Evolutionary conservation across 1,140 invertebrate genomes (phyloP).

Genomic region (Drosophila repleta): DNA sequence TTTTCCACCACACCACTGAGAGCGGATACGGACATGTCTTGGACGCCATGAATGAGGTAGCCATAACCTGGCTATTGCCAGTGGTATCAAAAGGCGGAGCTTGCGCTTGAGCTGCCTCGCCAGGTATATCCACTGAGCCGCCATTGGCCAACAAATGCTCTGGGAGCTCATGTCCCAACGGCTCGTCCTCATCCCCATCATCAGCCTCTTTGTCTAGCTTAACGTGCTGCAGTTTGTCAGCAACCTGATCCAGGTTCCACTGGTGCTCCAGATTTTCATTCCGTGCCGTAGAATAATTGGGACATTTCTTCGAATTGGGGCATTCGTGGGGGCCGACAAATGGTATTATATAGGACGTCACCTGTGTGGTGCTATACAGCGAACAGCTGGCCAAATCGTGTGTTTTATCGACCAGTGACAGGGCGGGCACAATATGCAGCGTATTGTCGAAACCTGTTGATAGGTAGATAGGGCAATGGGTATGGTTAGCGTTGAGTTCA

Average conservation of each 20-base stretch:
- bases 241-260: conserved; percentile 33
- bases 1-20: conserved; percentile 90
- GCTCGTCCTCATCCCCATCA: conserved; percentile 38
- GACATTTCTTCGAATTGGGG: conserved; percentile 81
- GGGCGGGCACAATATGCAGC: conserved; percentile 80
- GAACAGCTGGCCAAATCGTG: conserved; percentile 54
- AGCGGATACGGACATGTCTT: conserved; percentile 85
- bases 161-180: conserved; percentile 67
- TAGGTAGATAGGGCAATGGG: conserved; percentile 13
- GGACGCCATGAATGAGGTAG: conserved; percentile 84
- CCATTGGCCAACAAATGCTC: conserved; percentile 63
- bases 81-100: conserved; percentile 85
- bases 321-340: conserved; percentile 83
- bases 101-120: conserved; percentile 61
- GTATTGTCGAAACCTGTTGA: conserved; percentile 83
- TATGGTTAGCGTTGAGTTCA: conserved; percentile 17
- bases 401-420: conserved; percentile 70
- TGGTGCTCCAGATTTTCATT: conserved; percentile 22
- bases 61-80: conserved; percentile 84
- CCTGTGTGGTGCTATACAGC: conserved; percentile 71
- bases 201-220: conserved; percentile 30
- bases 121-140: conserved; percentile 7
- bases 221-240: conserved; percentile 43
- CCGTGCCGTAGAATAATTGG: conserved; percentile 60
- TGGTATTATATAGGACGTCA: conserved; percentile 83